Conservation (phyloP, 1,140 invertebrate genomes). For the Trissolcus basalis region DNA sequence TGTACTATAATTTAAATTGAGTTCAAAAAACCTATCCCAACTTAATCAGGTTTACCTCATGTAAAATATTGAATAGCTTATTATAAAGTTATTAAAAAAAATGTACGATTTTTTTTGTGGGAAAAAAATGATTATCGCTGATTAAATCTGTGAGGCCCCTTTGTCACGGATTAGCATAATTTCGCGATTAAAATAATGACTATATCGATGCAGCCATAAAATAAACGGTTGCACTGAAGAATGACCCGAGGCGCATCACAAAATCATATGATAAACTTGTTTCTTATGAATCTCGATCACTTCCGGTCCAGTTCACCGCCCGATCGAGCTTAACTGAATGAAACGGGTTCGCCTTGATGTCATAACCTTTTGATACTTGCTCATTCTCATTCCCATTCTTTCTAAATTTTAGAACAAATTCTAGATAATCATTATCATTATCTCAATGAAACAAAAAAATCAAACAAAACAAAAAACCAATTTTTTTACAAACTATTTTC, state of each 20-base stretch:
- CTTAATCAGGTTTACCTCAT: no score
- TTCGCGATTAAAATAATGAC: conserved; percentile 51
- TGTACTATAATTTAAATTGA: no score
- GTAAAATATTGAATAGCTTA: no score
- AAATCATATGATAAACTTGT: conserved; percentile 57
- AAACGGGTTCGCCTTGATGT: conserved; percentile 67
- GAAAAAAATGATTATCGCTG: background rate
- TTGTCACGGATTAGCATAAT: conserved; percentile 51
- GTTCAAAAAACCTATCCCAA: no score
- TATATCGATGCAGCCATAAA: conserved; percentile 43
- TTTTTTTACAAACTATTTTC: no score
- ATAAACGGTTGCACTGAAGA: conserved; percentile 14
- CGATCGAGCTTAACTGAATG: conserved; percentile 65
- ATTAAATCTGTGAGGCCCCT: conserved; percentile 37
- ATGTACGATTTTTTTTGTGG: no score
- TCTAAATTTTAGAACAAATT: no score
- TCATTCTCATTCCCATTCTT: conserved; percentile 38
- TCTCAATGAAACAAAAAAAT: no score
- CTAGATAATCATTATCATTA: no score
- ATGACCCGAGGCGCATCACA: conserved; percentile 14
- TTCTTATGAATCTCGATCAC: conserved; percentile 54
- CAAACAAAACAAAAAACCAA: no score
- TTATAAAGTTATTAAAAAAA: no score
- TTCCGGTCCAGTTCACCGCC: conserved; percentile 53
- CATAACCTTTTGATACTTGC: conserved; percentile 71